Percentiles rank a stretch among this genome's conserved stretches.
Evolutionary conservation across 1,140 invertebrate species (phyloP).

Genomic region (Heterodera carotae): DNA sequence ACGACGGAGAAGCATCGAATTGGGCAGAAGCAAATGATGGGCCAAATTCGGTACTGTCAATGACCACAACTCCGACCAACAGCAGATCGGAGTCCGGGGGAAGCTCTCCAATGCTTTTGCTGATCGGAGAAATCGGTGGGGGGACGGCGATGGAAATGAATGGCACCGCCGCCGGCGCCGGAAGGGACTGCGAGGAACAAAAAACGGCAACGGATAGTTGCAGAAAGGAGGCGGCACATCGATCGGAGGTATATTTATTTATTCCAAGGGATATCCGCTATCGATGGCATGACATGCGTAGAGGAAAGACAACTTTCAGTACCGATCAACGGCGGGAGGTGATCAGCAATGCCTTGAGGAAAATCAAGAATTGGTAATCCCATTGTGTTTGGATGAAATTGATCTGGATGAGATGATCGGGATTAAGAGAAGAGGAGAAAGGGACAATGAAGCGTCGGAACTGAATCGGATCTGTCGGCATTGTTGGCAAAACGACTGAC

Average conservation of each 20-base stretch:
- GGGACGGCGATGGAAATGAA: too few relatives aligned
- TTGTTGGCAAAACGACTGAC: too few relatives aligned
- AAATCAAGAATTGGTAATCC: constrained; percentile 60
- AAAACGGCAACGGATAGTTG: background rate
- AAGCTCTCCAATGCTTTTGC: background rate
- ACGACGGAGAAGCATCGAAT: background rate
- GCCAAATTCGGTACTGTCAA: background rate
- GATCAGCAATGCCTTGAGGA: constrained; percentile 68
- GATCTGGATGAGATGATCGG: background rate
- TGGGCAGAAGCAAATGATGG: background rate
- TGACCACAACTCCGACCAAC: background rate
- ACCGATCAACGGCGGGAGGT: background rate
- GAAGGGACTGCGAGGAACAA: too few relatives aligned
- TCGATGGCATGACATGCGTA: too few relatives aligned
- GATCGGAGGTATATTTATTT: background rate
- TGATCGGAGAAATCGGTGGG: background rate
- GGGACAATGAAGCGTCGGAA: background rate
- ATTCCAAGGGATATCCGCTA: too few relatives aligned
- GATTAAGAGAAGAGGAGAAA: background rate
- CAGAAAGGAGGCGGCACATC: background rate
- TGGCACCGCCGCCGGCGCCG: too few relatives aligned
- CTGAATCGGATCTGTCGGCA: background rate
- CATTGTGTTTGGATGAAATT: constrained; percentile 10
- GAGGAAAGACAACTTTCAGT: background rate
- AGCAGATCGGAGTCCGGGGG: constrained; percentile 3